These are phyloP conservation scores for Cyrtodaria siliqua DNA, from an alignment of 2,888 invertebrate species.

Conservation along the genomic window DNA sequence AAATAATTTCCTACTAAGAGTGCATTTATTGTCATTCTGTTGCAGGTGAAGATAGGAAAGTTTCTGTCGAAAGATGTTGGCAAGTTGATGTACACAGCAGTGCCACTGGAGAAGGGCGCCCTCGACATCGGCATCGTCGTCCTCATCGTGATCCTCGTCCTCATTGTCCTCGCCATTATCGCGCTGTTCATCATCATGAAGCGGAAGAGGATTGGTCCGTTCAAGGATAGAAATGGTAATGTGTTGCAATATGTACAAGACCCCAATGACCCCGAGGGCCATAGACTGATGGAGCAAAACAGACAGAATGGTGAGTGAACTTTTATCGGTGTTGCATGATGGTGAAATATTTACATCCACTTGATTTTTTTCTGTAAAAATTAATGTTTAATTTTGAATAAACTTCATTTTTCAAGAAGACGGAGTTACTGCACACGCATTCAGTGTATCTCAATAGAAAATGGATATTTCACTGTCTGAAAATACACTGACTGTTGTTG, in stretches of 20 bases:
- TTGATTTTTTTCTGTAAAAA: too few species aligned
- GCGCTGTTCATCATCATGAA: constrained; percentile 74
- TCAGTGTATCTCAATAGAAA: too few species aligned
- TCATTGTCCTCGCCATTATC: constrained; percentile 67
- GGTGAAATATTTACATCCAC: too few species aligned
- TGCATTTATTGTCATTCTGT: too few species aligned
- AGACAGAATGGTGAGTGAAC: constrained; percentile 57
- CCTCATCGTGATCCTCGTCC: constrained; percentile 65
- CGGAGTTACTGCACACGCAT: too few species aligned
- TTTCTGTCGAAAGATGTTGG: constrained; percentile 73
- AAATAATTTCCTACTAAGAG: too few species aligned
- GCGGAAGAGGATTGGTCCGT: constrained; percentile 68
- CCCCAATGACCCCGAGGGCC: constrained; percentile 38
- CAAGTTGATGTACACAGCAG: constrained; percentile 65
- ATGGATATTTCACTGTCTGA: too few species aligned
- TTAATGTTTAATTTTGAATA: too few species aligned
- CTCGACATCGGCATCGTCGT: constrained; percentile 61
- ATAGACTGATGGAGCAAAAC: constrained; percentile 53
- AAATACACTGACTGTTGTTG: too few species aligned
- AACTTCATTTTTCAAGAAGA: too few species aligned
- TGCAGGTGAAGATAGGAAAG: constrained; percentile 77
- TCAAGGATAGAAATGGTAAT: constrained; percentile 44
- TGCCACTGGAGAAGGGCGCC: constrained; percentile 22
- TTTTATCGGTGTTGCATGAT: too few species aligned
- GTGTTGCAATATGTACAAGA: constrained; percentile 26